These are phyloP conservation scores for Melospiza melodia DNA, from an alignment of 2,113 vertebrate genomes.

Conservation along the genomic window DNA sequence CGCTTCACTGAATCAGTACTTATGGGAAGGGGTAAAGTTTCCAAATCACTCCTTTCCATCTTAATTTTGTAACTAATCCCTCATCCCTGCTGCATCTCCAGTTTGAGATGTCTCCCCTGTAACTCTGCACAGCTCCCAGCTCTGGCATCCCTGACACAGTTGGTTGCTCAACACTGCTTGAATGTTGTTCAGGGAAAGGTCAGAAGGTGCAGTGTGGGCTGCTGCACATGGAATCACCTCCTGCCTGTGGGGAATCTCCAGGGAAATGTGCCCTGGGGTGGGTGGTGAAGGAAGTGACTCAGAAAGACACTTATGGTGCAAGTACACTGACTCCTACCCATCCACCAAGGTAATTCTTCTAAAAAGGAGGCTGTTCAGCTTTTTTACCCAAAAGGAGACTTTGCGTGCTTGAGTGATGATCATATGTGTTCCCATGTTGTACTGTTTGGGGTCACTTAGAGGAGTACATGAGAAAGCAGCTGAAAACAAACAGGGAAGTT, in stretches of 20 bases:
- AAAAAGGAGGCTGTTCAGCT: not conserved
- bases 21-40: constrained; percentile 5
- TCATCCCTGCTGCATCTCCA: not conserved
- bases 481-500: not conserved
- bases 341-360: not conserved
- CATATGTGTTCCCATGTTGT: not conserved
- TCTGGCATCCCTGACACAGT: not conserved
- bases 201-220: not conserved
- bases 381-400: not conserved
- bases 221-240: not conserved
- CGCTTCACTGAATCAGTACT: not conserved
- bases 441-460: not conserved
- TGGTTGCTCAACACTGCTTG: not conserved
- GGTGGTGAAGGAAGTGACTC: not conserved
- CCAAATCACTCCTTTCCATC: constrained; percentile 27
- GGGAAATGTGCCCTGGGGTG: not conserved
- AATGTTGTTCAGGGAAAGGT: not conserved
- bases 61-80: constrained; percentile 23
- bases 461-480: not conserved
- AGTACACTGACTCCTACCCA: not conserved
- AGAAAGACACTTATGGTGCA: not conserved
- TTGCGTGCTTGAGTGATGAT: not conserved
- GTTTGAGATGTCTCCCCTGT: not conserved
- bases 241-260: not conserved
- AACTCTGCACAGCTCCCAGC: not conserved